Evolutionary conservation across 2,888 invertebrate genomes (phyloP).

Genomic region (Hartigia nigra): DNA sequence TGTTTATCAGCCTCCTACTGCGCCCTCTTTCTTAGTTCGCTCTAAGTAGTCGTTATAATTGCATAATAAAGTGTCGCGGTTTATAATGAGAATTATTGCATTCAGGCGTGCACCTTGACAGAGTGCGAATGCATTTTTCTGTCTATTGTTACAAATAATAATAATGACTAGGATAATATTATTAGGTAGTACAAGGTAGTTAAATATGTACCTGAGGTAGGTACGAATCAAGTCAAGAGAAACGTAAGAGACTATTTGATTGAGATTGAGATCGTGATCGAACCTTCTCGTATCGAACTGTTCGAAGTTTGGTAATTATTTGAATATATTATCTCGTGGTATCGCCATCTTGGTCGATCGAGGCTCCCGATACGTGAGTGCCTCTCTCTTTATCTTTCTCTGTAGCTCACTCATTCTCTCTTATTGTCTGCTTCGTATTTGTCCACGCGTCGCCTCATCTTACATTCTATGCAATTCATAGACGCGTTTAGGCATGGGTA

Average conservation of each 20-base stretch:
- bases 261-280: background rate
- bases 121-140: background rate
- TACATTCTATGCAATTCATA: background rate
- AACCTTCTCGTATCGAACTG: background rate
- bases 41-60: background rate
- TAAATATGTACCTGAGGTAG: background rate
- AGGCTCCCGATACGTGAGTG: background rate
- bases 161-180: background rate
- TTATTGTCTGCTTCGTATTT: background rate
- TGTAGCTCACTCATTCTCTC: background rate
- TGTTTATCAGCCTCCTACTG: background rate
- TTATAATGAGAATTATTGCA: background rate
- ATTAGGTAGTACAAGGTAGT: background rate
- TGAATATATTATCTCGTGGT: background rate
- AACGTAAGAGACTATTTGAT: background rate
- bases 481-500: background rate
- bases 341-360: background rate
- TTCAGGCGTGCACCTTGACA: background rate
- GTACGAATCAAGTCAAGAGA: background rate
- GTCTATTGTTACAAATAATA: background rate
- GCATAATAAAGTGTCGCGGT: background rate
- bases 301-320: background rate
- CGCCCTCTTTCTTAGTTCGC: background rate
- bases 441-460: background rate
- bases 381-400: background rate